A percentile compares a stretch with the other conserved stretches of the same genome.
Evolutionary conservation across 1,140 invertebrate genomes (phyloP).

Genomic region (Meloidogyne chitwoodi): DNA sequence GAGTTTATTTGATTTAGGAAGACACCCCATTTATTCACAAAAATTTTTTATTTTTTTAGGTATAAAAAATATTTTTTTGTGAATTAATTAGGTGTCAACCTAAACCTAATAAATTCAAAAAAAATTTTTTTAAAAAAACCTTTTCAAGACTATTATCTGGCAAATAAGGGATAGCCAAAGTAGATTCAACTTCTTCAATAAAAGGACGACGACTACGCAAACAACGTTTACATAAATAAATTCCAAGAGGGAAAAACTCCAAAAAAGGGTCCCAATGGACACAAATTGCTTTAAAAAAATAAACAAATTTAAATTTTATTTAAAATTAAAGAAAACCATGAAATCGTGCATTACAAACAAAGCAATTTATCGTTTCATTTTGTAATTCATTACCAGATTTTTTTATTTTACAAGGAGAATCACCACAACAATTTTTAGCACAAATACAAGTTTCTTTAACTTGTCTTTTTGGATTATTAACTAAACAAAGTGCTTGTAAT

Average conservation of each 20-base stretch:
- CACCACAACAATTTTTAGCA: not conserved
- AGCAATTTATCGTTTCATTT: slow-evolving; percentile 28
- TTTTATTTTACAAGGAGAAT: not conserved
- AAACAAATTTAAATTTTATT: no score
- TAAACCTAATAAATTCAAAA: no score
- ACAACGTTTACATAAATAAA: slow-evolving; percentile 36
- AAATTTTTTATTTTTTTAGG: no score
- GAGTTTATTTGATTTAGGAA: no score
- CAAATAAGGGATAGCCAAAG: slow-evolving; percentile 3
- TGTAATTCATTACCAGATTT: not conserved
- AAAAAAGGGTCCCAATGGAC: slow-evolving; percentile 39
- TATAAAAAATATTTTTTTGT: no score
- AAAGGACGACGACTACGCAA: slow-evolving; percentile 39
- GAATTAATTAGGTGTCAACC: no score
- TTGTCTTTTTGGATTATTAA: slow-evolving; percentile 7
- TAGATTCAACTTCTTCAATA: slow-evolving; percentile 29
- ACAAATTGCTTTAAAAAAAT: slow-evolving; percentile 35
- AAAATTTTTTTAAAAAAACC: slow-evolving; percentile 17
- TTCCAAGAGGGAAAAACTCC: slow-evolving; percentile 29
- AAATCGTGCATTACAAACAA: slow-evolving; percentile 27
- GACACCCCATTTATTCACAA: no score
- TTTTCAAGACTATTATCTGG: slow-evolving; percentile 14
- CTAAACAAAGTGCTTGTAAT: slow-evolving; percentile 22
- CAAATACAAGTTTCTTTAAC: slow-evolving; percentile 31
- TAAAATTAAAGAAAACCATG: no score